Base-by-base conservation (phyloP, 2,797 vertebrate species). In the Gymnoscopelus microlampas region DNA sequence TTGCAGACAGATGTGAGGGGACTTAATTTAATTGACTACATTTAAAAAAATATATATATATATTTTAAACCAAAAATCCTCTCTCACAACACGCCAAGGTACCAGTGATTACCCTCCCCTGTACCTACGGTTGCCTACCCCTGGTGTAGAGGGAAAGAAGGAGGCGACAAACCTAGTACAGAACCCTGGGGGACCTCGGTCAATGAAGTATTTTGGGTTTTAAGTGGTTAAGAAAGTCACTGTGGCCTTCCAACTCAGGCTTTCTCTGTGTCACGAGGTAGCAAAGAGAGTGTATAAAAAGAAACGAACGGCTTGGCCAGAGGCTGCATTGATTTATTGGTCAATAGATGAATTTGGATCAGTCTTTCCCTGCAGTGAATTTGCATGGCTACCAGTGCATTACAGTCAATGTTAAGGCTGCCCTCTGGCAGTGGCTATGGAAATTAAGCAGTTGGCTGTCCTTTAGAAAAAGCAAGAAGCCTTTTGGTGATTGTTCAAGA, bases 401-500 rank as follows among this genome's bases (percentile, higher is more conserved):
- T 11, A 10, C 39, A 59, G 61, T 73, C 75, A 24, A 48, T 72
- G 65, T 81, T 72, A 53, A 81, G 53, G 66, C 68, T 44, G 44
- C 44, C 19, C 8, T 59, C 44, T 1, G 15, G 26, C 50, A 69
- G 9, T n/a, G 5, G 23, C 7, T 4, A 74, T 79, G 49, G 55
- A 59, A 19, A 60, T 69, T 14, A 12, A 50, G 44, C 49, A 35
- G 50, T 71, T 74, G 69, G 79, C 77, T 73, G 63, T 66, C 49
- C 32, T 60, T 53, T 19, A 23, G n/a, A 29, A 58, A 59, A 59
- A 12, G 29, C 23, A 29, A 58, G 13, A 32, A n/a, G 26, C 8
- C n/a, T 13, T 19, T 19, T 55, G 53, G 57, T 35, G 26, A 35
- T 51, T 15, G 51, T 48, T 32, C 49, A 60, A 70, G 60, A 70